Evolutionary conservation across 2,797 vertebrate genomes (phyloP), one percentile per base, ranked within the genome.

Genomic region (Myotis myotis): DNA sequence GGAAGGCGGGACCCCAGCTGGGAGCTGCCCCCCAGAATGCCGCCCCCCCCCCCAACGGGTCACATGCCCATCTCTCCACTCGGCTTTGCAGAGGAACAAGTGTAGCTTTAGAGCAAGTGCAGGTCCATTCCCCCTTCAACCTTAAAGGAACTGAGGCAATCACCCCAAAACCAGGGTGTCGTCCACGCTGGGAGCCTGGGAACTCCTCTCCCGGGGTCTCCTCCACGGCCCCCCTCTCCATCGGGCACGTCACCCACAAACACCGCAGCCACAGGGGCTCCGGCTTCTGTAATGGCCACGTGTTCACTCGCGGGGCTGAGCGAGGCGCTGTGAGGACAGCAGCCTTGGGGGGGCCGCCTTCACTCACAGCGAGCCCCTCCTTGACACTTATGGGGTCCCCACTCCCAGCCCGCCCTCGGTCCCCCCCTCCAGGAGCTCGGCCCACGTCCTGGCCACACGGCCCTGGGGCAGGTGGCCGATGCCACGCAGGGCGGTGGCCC

Each of bases 151-250:
- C 19, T 15, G 51, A 30, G n/a, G 20, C 2, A 0, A 19, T 19
- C n/a, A 3, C 17, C 0, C 11, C 9, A 30, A 53, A 16, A 47
- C 0, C 8, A 20, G 0, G 3, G 5, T 0, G 5, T 6, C 3
- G 4, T 16, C 16, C 2, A 9, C 2, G 17, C 8, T 0, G 6
- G 1, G 22, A 57, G 10, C 55, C 8, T 0, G 6, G 1, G 25
- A 23, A 11, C 23, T 2, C 3, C 60, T 57, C 55, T 28, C 60
- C 25, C 11, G 53, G 53, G 57, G 57, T 12, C 8, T 23, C 57
- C 57, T 60, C 57, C 25, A 11, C 10, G 11, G 9, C 55, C 57
- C 57, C 23, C 57, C 5, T 10, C 51, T 20, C 57, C 25, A 60
- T 6, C 2, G 20, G 53, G 20, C 53, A 20, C 49, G 1, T 12